Evolutionary conservation across 2,888 invertebrate genomes (phyloP).

Genomic region (Leptinotarsa tumamoca): DNA sequence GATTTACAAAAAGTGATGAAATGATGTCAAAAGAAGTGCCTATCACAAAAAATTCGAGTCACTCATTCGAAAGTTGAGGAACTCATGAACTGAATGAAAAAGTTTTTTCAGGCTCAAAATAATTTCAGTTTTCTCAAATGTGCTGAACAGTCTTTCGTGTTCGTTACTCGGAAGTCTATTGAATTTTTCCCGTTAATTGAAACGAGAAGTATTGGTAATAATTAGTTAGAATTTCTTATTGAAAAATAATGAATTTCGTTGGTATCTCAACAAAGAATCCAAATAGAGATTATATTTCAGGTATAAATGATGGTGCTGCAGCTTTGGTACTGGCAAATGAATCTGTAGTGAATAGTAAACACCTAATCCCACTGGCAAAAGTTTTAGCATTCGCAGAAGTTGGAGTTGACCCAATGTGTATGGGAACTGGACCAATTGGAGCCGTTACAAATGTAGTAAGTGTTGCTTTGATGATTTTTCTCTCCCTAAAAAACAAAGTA

Average conservation of each 20-base stretch:
- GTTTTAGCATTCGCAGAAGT: constrained; percentile 82
- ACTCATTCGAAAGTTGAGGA: too few species aligned
- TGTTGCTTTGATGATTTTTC: constrained; percentile 41
- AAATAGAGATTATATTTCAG: constrained; percentile 26
- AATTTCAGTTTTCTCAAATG: too few species aligned
- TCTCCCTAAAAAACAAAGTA: too few species aligned
- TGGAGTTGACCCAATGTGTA: constrained; percentile 83
- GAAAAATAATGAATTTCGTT: not conserved
- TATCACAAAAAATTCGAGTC: too few species aligned
- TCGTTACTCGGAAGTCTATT: too few species aligned
- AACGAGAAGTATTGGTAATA: too few species aligned
- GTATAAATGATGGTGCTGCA: constrained; percentile 89
- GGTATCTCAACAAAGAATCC: not conserved
- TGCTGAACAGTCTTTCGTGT: too few species aligned
- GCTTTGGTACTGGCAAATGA: constrained; percentile 81
- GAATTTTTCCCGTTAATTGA: too few species aligned
- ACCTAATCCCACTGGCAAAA: constrained; percentile 76
- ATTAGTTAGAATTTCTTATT: not conserved
- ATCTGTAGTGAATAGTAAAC: constrained; percentile 70
- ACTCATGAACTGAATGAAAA: too few species aligned
- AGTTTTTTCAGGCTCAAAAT: too few species aligned
- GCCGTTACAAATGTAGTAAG: constrained; percentile 78
- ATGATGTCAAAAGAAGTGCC: too few species aligned
- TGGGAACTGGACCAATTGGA: constrained; percentile 83
- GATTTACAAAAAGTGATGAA: too few species aligned